These are phyloP conservation scores for Campoletis sonorensis DNA, from an alignment of 1,140 invertebrate genomes.

Conservation along the genomic window DNA sequence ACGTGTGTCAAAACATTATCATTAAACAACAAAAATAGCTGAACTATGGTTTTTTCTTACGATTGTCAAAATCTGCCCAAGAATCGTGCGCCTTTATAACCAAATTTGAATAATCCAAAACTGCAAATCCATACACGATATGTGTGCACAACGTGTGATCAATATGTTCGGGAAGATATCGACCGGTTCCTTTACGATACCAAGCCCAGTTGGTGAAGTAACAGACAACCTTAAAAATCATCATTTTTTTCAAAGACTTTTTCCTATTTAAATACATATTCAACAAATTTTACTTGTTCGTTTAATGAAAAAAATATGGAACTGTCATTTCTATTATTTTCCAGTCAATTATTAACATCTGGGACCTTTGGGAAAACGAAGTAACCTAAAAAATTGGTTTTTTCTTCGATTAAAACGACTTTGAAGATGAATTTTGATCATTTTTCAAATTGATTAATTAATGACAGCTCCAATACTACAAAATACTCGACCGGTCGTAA, in stretches of 20 bases:
- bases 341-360: too few relatives aligned
- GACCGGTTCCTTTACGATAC: slow-evolving; percentile 89
- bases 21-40: background rate
- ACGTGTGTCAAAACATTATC: background rate
- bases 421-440: too few relatives aligned
- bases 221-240: slow-evolving; percentile 86
- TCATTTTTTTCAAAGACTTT: background rate
- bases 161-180: slow-evolving; percentile 90
- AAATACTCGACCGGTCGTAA: too few relatives aligned
- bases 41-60: slow-evolving; percentile 72
- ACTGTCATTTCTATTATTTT: background rate
- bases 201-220: slow-evolving; percentile 97
- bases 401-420: too few relatives aligned
- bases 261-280: background rate
- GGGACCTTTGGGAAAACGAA: too few relatives aligned
- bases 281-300: too few relatives aligned
- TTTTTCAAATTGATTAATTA: too few relatives aligned
- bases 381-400: too few relatives aligned
- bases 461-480: too few relatives aligned
- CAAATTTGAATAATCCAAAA: slow-evolving; percentile 86
- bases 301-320: too few relatives aligned
- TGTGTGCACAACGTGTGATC: slow-evolving; percentile 92
- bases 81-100: slow-evolving; percentile 90
- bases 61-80: slow-evolving; percentile 86
- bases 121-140: slow-evolving; percentile 94